A percentile compares a stretch with the other conserved stretches of the same genome.
Evolutionary conservation across 2,888 invertebrate genomes (phyloP).

Genomic region (Capitulum mitella): DNA sequence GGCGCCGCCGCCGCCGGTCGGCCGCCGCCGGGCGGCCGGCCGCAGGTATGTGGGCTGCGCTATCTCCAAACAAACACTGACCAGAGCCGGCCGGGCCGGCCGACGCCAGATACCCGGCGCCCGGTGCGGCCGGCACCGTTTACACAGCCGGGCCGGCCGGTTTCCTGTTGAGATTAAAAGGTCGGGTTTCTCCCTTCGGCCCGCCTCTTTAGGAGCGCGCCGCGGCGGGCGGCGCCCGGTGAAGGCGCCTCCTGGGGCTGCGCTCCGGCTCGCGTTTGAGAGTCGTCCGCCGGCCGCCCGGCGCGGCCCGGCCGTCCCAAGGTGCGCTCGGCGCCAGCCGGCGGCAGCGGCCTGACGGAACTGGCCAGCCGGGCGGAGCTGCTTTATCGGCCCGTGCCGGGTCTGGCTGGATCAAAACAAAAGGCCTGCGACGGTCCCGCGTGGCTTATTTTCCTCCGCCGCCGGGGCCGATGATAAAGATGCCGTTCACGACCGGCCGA

Average conservation of each 20-base stretch:
- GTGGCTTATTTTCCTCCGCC: not conserved
- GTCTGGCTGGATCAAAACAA: not conserved
- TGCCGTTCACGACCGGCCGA: conserved; percentile 6
- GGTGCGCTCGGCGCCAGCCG: too few relatives aligned
- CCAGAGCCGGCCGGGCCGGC: not conserved
- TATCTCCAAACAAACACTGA: conserved; percentile 20
- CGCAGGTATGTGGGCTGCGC: conserved; percentile 12
- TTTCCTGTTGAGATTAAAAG: not conserved
- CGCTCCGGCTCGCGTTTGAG: too few relatives aligned
- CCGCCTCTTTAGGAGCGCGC: not conserved
- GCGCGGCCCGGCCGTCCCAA: not conserved
- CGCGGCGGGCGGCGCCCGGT: not conserved
- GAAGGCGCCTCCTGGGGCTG: too few relatives aligned
- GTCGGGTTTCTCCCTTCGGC: not conserved
- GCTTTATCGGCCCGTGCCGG: not conserved
- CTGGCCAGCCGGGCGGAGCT: too few relatives aligned
- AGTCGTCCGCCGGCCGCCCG: too few relatives aligned
- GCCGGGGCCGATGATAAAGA: conserved; percentile 13
- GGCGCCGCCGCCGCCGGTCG: not conserved
- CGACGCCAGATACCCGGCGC: not conserved
- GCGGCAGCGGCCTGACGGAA: too few relatives aligned
- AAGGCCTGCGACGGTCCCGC: not conserved
- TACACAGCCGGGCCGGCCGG: not conserved
- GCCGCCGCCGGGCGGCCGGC: not conserved
- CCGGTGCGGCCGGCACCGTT: not conserved